Evolutionary conservation across 2,888 invertebrate species (phyloP).

Genomic region (Cephus spinipes): DNA sequence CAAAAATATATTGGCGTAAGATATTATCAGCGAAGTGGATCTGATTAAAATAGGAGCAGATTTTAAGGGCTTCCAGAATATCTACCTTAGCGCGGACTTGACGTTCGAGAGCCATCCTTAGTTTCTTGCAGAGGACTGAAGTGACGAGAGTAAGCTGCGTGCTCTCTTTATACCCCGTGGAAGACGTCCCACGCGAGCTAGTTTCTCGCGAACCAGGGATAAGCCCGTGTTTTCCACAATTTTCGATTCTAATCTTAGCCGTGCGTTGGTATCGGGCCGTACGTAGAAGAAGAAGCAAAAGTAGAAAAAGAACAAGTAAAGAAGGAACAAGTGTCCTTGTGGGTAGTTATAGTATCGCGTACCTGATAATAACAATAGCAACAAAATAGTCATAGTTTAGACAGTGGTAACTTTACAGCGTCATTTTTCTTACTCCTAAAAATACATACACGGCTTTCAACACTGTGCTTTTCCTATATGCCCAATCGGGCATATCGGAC

Average conservation of each 20-base stretch:
- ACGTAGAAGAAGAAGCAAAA: slow-evolving; percentile 1
- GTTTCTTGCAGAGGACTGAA: slow-evolving; percentile 50
- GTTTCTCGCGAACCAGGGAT: slow-evolving; percentile 14
- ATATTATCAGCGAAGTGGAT: background rate
- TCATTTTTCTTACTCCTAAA: background rate
- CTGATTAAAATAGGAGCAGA: background rate
- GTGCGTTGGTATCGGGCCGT: slow-evolving; percentile 42
- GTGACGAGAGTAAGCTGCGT: slow-evolving; percentile 44
- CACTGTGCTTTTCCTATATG: background rate
- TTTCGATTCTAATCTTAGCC: slow-evolving; percentile 60
- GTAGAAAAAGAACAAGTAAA: background rate
- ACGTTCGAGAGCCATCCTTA: slow-evolving; percentile 90
- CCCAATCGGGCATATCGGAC: too few relatives aligned
- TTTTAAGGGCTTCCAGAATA: background rate
- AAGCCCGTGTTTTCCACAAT: slow-evolving; percentile 46
- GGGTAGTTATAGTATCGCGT: background rate
- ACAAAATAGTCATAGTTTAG: background rate
- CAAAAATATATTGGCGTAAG: background rate
- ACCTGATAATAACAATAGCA: background rate
- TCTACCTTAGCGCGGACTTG: slow-evolving; percentile 89
- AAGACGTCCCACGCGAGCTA: slow-evolving; percentile 12
- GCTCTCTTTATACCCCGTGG: slow-evolving; percentile 55
- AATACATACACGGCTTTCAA: background rate
- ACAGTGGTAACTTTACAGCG: background rate
- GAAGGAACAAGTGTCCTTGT: background rate